Evolutionary conservation across 2,797 vertebrate species (phyloP).

Genomic region (Molossus alvarezi): DNA sequence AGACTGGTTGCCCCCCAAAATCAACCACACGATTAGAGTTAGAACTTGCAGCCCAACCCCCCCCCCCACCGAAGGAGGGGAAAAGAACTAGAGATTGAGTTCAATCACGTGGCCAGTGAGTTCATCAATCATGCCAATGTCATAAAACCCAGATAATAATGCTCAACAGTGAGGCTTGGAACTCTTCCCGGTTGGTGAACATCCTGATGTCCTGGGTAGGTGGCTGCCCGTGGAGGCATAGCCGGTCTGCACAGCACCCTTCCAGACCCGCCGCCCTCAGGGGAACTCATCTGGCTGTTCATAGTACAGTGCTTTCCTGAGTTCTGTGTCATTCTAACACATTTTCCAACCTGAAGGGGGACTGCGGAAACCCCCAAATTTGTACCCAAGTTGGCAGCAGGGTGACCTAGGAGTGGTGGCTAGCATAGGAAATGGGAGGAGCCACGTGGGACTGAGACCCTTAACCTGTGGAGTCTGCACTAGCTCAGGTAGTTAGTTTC

Average conservation of each 20-base stretch:
- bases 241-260: neutral
- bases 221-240: rapidly evolving
- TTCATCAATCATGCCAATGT: neutral
- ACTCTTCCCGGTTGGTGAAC: neutral
- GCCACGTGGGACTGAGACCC: neutral
- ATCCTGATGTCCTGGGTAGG: neutral
- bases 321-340: neutral
- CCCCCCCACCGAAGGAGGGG: neutral
- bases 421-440: neutral
- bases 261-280: neutral
- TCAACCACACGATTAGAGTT: neutral
- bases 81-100: neutral
- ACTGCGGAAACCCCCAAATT: neutral
- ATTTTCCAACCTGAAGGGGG: neutral
- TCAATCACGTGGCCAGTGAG: neutral
- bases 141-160: neutral
- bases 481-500: neutral
- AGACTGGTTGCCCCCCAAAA: neutral
- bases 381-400: neutral
- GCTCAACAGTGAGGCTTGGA: neutral
- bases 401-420: neutral
- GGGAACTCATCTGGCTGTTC: neutral
- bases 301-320: neutral
- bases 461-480: neutral
- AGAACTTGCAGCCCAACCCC: neutral